A percentile compares a stretch with the other conserved stretches of the same genome.
Conservation (phyloP, 1,140 invertebrate species). For the Drosophila ananassae region DNA sequence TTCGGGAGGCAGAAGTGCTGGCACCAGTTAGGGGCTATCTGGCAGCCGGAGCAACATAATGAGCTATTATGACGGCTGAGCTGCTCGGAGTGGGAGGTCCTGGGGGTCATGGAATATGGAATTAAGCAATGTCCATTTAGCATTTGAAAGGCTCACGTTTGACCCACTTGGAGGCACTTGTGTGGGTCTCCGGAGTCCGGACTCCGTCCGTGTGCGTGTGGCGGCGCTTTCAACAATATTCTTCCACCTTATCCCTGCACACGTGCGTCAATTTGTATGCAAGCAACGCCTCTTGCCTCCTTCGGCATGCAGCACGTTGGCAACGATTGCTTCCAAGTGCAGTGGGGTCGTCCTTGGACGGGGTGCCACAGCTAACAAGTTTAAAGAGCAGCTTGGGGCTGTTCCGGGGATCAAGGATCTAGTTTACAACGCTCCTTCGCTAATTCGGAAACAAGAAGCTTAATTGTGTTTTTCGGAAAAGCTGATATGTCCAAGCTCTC, state of each 20-base stretch:
- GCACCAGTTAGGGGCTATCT: constrained; percentile 6
- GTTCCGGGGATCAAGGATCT: constrained; percentile 14
- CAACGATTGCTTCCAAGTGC: constrained; percentile 74
- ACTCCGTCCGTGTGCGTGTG: constrained; percentile 19
- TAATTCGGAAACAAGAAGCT: not conserved
- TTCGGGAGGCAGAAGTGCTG: constrained; percentile 33
- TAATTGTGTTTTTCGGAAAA: not conserved
- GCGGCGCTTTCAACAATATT: constrained; percentile 58
- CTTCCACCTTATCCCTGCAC: constrained; percentile 25
- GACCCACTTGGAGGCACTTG: constrained; percentile 38
- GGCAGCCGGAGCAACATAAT: constrained; percentile 54
- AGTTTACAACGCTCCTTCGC: not conserved
- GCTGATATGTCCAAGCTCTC: too few species aligned
- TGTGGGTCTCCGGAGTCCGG: not conserved
- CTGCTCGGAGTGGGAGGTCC: constrained; percentile 39
- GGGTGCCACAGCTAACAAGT: constrained; percentile 54
- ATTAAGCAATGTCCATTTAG: constrained; percentile 81
- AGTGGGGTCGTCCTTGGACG: constrained; percentile 55
- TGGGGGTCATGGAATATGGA: constrained; percentile 59
- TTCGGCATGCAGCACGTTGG: constrained; percentile 55
- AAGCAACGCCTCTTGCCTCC: constrained; percentile 39
- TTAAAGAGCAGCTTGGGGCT: constrained; percentile 48
- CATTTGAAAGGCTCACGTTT: constrained; percentile 75
- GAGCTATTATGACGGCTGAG: constrained; percentile 77
- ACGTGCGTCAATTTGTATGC: constrained; percentile 71